Conservation (phyloP, 2,113 vertebrate genomes). For the Pseudonaja textilis region DNA sequence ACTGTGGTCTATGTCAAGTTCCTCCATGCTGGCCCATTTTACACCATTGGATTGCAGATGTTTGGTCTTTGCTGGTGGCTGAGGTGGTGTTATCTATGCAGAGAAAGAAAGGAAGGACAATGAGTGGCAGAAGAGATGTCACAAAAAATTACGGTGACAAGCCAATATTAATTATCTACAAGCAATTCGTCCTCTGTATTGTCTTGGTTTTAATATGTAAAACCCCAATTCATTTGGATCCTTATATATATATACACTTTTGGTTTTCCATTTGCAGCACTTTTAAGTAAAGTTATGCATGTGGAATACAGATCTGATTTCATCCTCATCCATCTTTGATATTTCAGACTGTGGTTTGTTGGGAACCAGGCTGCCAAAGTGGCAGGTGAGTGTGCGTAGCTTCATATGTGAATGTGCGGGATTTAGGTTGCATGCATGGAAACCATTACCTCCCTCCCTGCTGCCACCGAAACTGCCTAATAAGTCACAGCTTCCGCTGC, state of each 20-base stretch:
- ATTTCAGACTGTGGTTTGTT: no score
- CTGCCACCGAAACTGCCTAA: no score
- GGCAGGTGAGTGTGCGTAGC: no score
- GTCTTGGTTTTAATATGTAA: not conserved
- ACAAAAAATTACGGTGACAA: not conserved
- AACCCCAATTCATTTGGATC: not conserved
- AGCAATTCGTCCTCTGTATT: not conserved
- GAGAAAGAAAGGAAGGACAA: not conserved
- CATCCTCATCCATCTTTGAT: not conserved
- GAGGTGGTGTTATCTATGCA: conserved; percentile 6
- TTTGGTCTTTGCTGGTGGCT: not conserved
- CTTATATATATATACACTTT: not conserved
- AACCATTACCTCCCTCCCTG: no score
- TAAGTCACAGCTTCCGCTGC: no score
- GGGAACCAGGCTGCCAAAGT: no score
- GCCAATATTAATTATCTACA: not conserved
- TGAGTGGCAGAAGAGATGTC: not conserved
- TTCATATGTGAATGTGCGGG: no score
- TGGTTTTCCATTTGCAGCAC: not conserved
- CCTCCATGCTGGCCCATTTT: conserved; percentile 53
- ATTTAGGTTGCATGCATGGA: no score
- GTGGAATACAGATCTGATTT: not conserved
- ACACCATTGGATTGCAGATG: not conserved
- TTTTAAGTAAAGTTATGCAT: not conserved
- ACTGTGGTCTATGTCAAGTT: conserved; percentile 30